A percentile compares a stretch with the other conserved stretches of the same genome.
These are phyloP conservation scores for Lasioglossum morio DNA, from an alignment of 2,888 invertebrate genomes.

Conservation along the genomic window DNA sequence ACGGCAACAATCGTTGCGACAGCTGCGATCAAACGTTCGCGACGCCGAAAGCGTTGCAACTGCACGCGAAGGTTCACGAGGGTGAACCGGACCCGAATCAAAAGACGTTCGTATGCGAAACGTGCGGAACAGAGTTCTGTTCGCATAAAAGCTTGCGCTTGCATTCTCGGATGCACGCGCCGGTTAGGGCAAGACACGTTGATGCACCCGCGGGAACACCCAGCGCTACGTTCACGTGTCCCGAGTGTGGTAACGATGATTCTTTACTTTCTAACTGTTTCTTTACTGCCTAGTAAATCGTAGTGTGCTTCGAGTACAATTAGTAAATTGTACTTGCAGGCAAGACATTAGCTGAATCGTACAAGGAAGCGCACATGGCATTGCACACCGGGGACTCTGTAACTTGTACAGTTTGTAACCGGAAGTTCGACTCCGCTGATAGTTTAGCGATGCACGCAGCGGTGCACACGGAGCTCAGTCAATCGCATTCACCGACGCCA, in stretches of 20 bases:
- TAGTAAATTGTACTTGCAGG: conserved; percentile 65
- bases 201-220: conserved; percentile 83
- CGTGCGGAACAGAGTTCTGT: conserved; percentile 89
- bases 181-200: conserved; percentile 86
- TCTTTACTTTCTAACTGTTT: not conserved
- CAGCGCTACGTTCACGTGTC: conserved; percentile 80
- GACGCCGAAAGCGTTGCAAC: conserved; percentile 86
- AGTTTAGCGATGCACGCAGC: conserved; percentile 91
- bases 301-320: not conserved
- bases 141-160: conserved; percentile 89
- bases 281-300: not conserved
- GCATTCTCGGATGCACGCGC: conserved; percentile 91
- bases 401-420: conserved; percentile 89
- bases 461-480: conserved; percentile 86
- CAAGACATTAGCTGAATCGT: conserved; percentile 84
- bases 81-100: conserved; percentile 66
- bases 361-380: conserved; percentile 88
- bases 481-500: conserved; percentile 72
- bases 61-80: conserved; percentile 87
- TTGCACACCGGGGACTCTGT: conserved; percentile 87
- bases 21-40: conserved; percentile 81
- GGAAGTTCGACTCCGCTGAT: conserved; percentile 88
- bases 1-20: conserved; percentile 80
- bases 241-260: conserved; percentile 79
- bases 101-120: conserved; percentile 86